Evolutionary conservation across 2,888 invertebrate genomes (phyloP), one percentile per base, ranked within the genome.

Genomic region (Rhingia campestris): DNA sequence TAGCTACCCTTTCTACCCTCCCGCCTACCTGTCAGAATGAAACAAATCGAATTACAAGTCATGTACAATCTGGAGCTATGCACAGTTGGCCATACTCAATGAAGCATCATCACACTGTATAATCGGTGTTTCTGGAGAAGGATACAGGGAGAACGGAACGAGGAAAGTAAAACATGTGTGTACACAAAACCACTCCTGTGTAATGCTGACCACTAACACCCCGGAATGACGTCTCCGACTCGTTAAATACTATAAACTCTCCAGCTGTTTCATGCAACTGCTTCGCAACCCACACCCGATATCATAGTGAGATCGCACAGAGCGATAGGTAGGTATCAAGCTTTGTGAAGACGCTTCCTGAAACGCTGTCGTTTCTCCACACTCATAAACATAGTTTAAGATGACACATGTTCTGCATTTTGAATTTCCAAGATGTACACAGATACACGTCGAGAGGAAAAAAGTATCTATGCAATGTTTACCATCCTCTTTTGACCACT

Each of bases 371-470:
- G 39, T 67, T 63, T 33, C 58, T 80, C 56, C 53, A 64, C 45
- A 66, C 56, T 39, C 59, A 61, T 56, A 43, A 43, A 59, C 61
- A 63, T 41, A 63, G 56, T 69, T 64, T 64, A 69, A 74, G 79
- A 77, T 82, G 77, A 82, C 82, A 82, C 82, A 82, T 82, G 82
- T 82, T 82, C 69, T 77, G 82, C 82, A 82, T 82, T 82, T 82
- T 77, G 63, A 77, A 82, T 77, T 77, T 82, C 49, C 51, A 41
- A 77, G 82, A 82, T 82, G 51, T 22, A 22, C 45, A 64, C 58
- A 73, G 82, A 82, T 77, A 82, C 39, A 41, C 4, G 10, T 35
- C 67, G 35, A 33, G 35, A 69, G 22, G 7, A n/a, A 22, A 70
- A 51, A 72, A 61, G 58, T 73, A 69, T 84, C 74, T 70, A 56